Base-by-base conservation (phyloP, 2,113 vertebrate genomes). In the Thunnus thynnus region DNA sequence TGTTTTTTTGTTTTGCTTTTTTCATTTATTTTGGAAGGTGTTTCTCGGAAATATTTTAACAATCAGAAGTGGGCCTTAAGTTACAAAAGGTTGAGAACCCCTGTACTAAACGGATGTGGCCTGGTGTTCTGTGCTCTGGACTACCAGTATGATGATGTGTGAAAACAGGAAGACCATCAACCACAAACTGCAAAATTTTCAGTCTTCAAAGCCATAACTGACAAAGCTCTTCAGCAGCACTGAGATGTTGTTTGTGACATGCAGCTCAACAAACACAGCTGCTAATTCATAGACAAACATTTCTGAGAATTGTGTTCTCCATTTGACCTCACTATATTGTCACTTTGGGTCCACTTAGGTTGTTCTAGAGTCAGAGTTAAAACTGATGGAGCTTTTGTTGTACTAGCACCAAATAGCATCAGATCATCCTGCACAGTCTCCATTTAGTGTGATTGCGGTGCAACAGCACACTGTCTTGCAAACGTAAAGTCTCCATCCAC, bases 101-200 rank as follows among this genome's bases (percentile, higher is more conserved):
- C 27, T 30, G 27, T 30, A 30, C 51, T 5, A 12, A 71, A 3
- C 17, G 22, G 67, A 72, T 62, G 72, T 70, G 50, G 41, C 6
- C 41, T 50, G 12, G 18, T 62, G 25, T 20, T 1, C 22, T 41
- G 6, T 46, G 41, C 44, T 52, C 27, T 30, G 72, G 60, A 50
- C 61, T 44, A 3, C 47, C 48, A 25, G 13, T 27, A 48, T 27
- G 20, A n/a, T 18, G 56, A 13, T 22, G 41, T 16, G 20, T 18
- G 22, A 41, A 51, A 83, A 83, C 81, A 83, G 75, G 75, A 78
- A 73, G 75, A 20, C 22, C 18, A 18, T 78, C n/a, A 62, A 72
- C 81, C 75, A 57, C 75, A 44, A 76, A 60, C 13, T 27, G 8
- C 51, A 12, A 20, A 20, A n/a, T 5, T 10, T 1, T 46, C 11